Base-by-base conservation (phyloP, 1,140 invertebrate genomes). In the Penaeus vannamei region DNA sequence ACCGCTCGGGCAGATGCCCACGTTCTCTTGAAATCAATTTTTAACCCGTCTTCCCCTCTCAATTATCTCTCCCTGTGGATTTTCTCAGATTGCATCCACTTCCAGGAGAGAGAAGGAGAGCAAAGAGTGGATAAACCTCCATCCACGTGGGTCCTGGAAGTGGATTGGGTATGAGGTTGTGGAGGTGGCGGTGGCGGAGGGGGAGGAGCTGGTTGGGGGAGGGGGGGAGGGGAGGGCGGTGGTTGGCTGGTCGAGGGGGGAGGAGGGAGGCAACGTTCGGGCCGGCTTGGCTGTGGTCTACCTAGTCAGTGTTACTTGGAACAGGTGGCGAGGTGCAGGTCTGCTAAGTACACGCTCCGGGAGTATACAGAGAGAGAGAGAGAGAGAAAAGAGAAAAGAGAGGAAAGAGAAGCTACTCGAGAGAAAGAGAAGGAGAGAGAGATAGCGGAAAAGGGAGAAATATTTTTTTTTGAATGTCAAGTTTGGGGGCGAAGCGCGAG, bases 281-380 rank as follows among this genome's bases (percentile, higher is more conserved):
- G 81, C 32, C 46, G 20, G 86, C 42, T 46, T 59, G 79, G 61
- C 66, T n/a, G 66, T 88, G 87, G 87, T 77, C 26, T 76, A 32
- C 69, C 69, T 76, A 29, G 26, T 23, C 81, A 88, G 80, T 84
- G 81, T 88, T 29, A 77, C n/a, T 36, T 77, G 36, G 87, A 88
- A 83, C 87, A 88, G 87, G 87, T 88, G 87, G 87, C 64, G 23
- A 62, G 53, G 87, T 22, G 64, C 76, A 84, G 66, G 61, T 66
- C 20, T 59, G 79, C 60, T 10, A 46, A 20, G 36, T 64, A 29
- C 53, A 76, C 66, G 36, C 86, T 69, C 77, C 79, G 60, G 87
- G 81, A 89, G 87, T 84, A 82, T 76, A 20, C 23, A 53, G 29
- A 60, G 60, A 83, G 72, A 42, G 85, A 79, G 85, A 77, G 62